A percentile compares a stretch with the other conserved stretches of the same genome.
Conservation (phyloP, 1,140 invertebrate species). For the Bombus waltoni region DNA sequence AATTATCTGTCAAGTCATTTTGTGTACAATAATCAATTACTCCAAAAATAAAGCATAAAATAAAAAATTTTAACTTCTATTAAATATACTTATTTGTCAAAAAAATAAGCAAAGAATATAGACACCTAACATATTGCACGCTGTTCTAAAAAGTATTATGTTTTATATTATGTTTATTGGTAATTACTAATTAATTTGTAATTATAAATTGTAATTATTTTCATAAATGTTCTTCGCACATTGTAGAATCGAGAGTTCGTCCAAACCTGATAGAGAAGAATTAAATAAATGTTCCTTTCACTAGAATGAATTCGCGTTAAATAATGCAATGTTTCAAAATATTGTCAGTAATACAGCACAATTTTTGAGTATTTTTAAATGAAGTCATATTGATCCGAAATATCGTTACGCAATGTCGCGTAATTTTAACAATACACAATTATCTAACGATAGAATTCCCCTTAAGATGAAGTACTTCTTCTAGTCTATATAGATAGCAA, state of each 20-base stretch:
- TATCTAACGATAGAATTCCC: not conserved
- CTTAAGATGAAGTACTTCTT: not conserved
- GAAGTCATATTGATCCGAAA: not conserved
- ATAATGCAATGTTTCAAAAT: too few relatives aligned
- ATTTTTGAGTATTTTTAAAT: not conserved
- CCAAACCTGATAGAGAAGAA: too few relatives aligned
- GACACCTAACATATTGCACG: too few relatives aligned
- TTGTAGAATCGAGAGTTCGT: too few relatives aligned
- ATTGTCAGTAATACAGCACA: too few relatives aligned
- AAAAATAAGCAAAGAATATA: not conserved
- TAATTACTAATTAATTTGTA: too few relatives aligned
- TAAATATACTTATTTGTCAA: not conserved
- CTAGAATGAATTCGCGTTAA: too few relatives aligned
- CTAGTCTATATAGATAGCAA: not conserved
- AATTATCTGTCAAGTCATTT: not conserved
- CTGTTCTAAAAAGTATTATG: too few relatives aligned
- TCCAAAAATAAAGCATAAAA: not conserved
- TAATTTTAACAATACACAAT: not conserved
- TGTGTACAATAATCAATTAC: not conserved
- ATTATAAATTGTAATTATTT: too few relatives aligned
- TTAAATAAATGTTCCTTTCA: too few relatives aligned
- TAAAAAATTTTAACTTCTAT: not conserved
- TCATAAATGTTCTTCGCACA: too few relatives aligned
- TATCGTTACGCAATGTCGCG: not conserved
- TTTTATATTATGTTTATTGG: too few relatives aligned